Percentiles rank a stretch among this genome's conserved stretches.
These are phyloP conservation scores for Drosophila grimshawi DNA, from an alignment of 1,140 invertebrate species.

Conservation along the genomic window DNA sequence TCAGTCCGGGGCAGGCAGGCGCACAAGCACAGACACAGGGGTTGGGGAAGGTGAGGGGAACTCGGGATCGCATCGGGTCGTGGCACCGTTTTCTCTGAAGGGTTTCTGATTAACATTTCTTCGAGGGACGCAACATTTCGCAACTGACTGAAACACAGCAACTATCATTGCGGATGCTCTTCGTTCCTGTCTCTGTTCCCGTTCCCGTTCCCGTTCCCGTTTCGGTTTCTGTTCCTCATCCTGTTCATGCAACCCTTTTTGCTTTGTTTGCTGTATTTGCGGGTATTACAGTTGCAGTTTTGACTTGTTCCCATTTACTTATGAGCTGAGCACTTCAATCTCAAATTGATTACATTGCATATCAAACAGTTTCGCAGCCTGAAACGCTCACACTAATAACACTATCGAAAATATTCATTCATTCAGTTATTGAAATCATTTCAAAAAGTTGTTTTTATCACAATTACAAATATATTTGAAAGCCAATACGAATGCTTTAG, in stretches of 20 bases:
- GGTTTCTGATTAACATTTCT: conserved; percentile 33
- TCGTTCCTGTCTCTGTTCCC: background rate
- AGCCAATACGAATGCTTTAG: too few relatives aligned
- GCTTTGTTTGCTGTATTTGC: conserved; percentile 9
- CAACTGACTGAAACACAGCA: conserved; percentile 13
- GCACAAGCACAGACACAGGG: background rate
- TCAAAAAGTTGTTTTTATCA: too few relatives aligned
- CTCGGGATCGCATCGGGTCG: conserved; percentile 22
- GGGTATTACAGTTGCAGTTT: conserved; percentile 13
- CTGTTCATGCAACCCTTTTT: conserved; percentile 3
- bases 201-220: too few relatives aligned
- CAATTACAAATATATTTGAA: too few relatives aligned
- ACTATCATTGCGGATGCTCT: conserved; percentile 7
- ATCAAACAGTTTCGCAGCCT: background rate
- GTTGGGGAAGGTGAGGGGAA: conserved; percentile 3
- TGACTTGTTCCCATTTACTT: conserved; percentile 27
- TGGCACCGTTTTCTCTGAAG: conserved; percentile 6
- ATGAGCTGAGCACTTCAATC: background rate
- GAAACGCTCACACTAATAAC: background rate
- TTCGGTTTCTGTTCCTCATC: background rate
- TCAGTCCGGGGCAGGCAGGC: conserved; percentile 15
- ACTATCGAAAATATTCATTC: background rate
- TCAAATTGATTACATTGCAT: background rate
- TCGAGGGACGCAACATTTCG: background rate
- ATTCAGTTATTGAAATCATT: too few relatives aligned